These are phyloP conservation scores for Choloepus hoffmanni DNA, from an alignment of 2,113 vertebrate genomes.

Conservation along the genomic window DNA sequence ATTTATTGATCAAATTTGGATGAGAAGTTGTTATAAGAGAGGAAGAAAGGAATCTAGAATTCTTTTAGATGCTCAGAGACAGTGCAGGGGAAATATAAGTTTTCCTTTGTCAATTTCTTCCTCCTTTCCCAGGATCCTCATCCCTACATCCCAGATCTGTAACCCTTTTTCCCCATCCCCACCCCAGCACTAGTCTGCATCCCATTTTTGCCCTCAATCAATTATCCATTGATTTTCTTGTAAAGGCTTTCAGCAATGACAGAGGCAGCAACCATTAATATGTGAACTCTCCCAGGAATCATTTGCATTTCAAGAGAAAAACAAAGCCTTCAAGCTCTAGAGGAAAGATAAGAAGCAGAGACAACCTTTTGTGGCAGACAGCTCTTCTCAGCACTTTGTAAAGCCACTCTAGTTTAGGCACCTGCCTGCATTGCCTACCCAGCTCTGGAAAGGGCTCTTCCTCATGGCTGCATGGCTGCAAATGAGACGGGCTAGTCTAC, in stretches of 20 bases:
- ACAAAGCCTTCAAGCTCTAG: background rate
- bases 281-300: background rate
- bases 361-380: background rate
- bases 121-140: background rate
- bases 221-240: background rate
- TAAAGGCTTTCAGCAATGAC: background rate
- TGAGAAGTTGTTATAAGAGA: background rate
- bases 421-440: background rate
- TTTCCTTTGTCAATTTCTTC: background rate
- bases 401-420: background rate
- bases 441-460: background rate
- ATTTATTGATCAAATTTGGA: background rate
- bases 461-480: background rate
- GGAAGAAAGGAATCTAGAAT: background rate
- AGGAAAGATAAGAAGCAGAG: background rate
- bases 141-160: background rate
- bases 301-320: constrained; percentile 51
- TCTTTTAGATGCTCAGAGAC: background rate
- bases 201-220: background rate
- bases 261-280: background rate
- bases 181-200: background rate
- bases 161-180: background rate
- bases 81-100: background rate
- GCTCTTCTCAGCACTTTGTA: background rate
- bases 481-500: background rate